These are phyloP conservation scores for Amphimedon queenslandica DNA, from an alignment of 37 sponge, comb jelly and placozoan genomes.

Conservation along the genomic window DNA sequence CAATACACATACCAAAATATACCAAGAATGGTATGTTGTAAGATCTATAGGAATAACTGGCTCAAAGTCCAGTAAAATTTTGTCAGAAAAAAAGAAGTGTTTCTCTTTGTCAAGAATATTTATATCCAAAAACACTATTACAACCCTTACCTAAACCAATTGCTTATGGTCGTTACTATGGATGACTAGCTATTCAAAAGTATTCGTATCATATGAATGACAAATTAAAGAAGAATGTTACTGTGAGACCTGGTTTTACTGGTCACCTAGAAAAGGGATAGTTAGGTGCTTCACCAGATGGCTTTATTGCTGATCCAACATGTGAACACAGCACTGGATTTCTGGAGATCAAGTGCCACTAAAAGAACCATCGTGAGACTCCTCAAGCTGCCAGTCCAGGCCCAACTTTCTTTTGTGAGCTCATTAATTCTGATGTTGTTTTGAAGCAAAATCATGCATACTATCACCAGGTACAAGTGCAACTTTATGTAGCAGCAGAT, in stretches of 20 bases:
- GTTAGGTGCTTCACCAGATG: conserved; percentile 65
- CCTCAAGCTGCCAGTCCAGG: conserved; percentile 34
- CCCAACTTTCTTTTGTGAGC: conserved; percentile 16
- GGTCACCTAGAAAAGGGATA: conserved; percentile 28
- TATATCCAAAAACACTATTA: conserved; percentile 32
- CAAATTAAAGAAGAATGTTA: conserved; percentile 7
- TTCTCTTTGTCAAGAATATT: conserved; percentile 1
- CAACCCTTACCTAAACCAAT: conserved; percentile 20
- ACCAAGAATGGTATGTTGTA: not conserved
- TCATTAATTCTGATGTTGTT: not conserved
- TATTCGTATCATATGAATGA: conserved; percentile 24
- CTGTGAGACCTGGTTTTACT: conserved; percentile 25
- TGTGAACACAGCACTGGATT: conserved; percentile 7
- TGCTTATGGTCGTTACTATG: conserved; percentile 40
- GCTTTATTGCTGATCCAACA: conserved; percentile 13
- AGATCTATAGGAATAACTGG: not conserved
- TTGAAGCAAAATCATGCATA: conserved; percentile 37
- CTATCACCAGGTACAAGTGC: conserved; percentile 54
- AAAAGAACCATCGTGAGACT: conserved; percentile 7
- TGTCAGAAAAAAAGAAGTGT: conserved; percentile 14
- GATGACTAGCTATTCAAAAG: conserved; percentile 8
- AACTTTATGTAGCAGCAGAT: conserved; percentile 31
- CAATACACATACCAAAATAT: not conserved
- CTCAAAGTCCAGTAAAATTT: conserved; percentile 22
- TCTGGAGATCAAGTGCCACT: conserved; percentile 51